Evolutionary conservation across 2,797 vertebrate genomes (phyloP).

Genomic region (Lerista edwardsae): DNA sequence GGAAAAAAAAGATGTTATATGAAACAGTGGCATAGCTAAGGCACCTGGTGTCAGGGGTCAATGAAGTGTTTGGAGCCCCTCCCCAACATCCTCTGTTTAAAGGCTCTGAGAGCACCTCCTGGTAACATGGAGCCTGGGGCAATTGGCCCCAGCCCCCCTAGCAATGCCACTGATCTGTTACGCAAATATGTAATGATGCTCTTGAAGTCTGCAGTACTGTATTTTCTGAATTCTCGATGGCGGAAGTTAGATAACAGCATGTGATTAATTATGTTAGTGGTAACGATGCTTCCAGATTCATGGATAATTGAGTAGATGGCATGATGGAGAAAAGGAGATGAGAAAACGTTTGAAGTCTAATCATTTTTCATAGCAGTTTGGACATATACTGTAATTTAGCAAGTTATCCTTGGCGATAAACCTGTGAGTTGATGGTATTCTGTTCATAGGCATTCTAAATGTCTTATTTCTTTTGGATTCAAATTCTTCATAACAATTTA

Average conservation of each 20-base stretch:
- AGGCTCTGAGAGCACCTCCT: too few relatives aligned
- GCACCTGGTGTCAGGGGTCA: too few relatives aligned
- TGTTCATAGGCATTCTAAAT: background rate
- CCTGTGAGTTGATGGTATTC: background rate
- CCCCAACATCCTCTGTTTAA: too few relatives aligned
- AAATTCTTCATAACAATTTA: too few relatives aligned
- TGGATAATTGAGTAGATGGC: slow-evolving; percentile 5
- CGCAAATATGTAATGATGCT: background rate
- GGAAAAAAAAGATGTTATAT: too few relatives aligned
- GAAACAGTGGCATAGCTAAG: too few relatives aligned
- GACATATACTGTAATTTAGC: background rate
- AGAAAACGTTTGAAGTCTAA: background rate
- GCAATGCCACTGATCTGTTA: background rate
- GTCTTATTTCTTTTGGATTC: background rate
- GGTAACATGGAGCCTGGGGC: too few relatives aligned
- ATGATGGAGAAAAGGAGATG: background rate
- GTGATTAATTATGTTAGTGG: background rate
- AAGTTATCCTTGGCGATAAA: background rate
- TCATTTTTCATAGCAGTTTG: background rate
- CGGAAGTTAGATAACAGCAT: background rate
- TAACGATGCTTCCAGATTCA: background rate
- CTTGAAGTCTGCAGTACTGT: background rate
- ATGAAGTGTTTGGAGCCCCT: too few relatives aligned
- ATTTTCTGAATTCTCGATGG: background rate
- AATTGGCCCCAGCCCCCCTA: too few relatives aligned